These are phyloP conservation scores for Ophion costatus DNA, from an alignment of 2,888 invertebrate genomes.

Conservation along the genomic window DNA sequence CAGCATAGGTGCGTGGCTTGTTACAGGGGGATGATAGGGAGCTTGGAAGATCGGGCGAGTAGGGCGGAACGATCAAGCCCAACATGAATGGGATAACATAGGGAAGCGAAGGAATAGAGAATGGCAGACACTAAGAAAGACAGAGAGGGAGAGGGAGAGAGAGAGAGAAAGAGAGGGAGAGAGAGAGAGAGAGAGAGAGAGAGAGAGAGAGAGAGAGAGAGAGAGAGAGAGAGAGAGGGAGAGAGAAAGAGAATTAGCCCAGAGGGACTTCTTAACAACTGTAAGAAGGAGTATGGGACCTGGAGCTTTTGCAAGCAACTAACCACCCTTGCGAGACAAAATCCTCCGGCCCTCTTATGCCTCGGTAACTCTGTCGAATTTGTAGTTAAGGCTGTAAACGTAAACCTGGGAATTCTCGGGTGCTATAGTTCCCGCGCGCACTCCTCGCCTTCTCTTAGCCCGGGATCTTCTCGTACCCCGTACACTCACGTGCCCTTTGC, in stretches of 20 bases:
- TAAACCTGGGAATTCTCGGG: slow-evolving; percentile 81
- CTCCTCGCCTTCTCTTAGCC: slow-evolving; percentile 21
- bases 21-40: slow-evolving; percentile 33
- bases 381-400: slow-evolving; percentile 83
- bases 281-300: slow-evolving; percentile 73
- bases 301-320: slow-evolving; percentile 77
- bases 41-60: slow-evolving; percentile 41
- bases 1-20: slow-evolving; percentile 48
- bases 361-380: slow-evolving; percentile 83
- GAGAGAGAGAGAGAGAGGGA: slow-evolving; percentile 69
- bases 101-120: slow-evolving; percentile 38
- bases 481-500: slow-evolving; percentile 35
- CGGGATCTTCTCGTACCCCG: slow-evolving; percentile 20
- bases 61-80: slow-evolving; percentile 57
- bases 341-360: slow-evolving; percentile 78
- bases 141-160: slow-evolving; percentile 14
- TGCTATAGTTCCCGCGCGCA: slow-evolving; percentile 59
- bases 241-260: slow-evolving; percentile 78
- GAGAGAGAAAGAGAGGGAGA: slow-evolving; percentile 61
- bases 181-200: slow-evolving; percentile 65
- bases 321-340: slow-evolving; percentile 82
- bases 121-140: slow-evolving; percentile 28
- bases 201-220: slow-evolving; percentile 46
- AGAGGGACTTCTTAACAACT: slow-evolving; percentile 83
- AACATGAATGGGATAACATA: slow-evolving; percentile 46